phyloP scores from a whole-genome alignment of 2,888 invertebrate genomes.

The Eupelmus urozonus region DNA sequence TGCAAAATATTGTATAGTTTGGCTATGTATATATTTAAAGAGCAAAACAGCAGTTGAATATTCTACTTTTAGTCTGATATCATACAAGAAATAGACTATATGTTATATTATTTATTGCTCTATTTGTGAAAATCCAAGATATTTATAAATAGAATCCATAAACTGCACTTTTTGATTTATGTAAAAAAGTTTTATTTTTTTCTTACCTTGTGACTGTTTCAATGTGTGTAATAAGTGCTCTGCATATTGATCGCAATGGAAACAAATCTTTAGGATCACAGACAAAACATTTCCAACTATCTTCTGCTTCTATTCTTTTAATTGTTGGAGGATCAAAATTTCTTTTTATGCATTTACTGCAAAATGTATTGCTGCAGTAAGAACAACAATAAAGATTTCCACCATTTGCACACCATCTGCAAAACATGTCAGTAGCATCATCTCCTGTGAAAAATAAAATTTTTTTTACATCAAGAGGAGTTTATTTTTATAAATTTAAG shows the following conservation, averaged over 20 bases:
- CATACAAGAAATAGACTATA: too few relatives aligned
- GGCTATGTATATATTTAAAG: too few relatives aligned
- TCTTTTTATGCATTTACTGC: slow-evolving; percentile 86
- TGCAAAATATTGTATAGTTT: too few relatives aligned
- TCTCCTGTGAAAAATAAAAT: slow-evolving; percentile 80
- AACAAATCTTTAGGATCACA: slow-evolving; percentile 84
- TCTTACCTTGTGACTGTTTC: slow-evolving; percentile 70
- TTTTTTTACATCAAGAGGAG: not conserved
- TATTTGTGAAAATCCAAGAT: too few relatives aligned
- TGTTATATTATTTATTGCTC: too few relatives aligned
- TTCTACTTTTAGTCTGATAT: too few relatives aligned
- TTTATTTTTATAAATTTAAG: too few relatives aligned
- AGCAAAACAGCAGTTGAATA: too few relatives aligned
- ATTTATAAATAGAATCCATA: too few relatives aligned
- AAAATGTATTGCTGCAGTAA: slow-evolving; percentile 80
- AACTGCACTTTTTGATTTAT: too few relatives aligned
- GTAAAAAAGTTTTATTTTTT: not conserved
- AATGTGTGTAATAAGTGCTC: slow-evolving; percentile 84
- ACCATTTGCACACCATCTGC: slow-evolving; percentile 90
- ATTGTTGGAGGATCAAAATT: slow-evolving; percentile 84
- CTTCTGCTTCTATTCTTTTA: slow-evolving; percentile 85
- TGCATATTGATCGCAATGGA: slow-evolving; percentile 84
- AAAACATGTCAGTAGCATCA: slow-evolving; percentile 89
- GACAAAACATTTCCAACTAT: slow-evolving; percentile 89
- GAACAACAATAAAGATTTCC: slow-evolving; percentile 89